Evolutionary conservation across 2,888 invertebrate species (phyloP), one percentile per base, ranked within the genome.

Genomic region (Kuschelorhynchus macadamiae): DNA sequence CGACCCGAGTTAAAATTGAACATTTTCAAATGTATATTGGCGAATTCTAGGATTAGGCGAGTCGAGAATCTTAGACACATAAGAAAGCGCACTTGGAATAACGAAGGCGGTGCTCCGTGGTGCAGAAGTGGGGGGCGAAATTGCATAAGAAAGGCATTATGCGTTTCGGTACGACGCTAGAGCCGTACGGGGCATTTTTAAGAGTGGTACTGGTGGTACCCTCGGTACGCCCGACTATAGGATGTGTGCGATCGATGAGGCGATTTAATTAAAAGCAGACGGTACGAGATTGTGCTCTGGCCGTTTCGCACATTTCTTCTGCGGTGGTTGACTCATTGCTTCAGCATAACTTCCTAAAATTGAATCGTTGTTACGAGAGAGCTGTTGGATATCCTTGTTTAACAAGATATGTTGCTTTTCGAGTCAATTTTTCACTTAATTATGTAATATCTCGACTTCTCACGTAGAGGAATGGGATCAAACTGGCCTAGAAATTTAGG

Each of bases 21-120:
- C 70, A 70, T 70, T 70, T 70, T 70, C 61, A 61, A 63, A 66
- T 70, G 60, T 56, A 70, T 66, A 70, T 66, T 62, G 65, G 66
- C 66, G 70, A 70, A 65, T 61, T 66, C 57, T 57, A 66, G 62
- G 63, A 66, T 69, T 64, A 65, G 69, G 80, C 81, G 79, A 79
- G 81, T 78, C 79, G 82, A 79, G 79, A 79, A 81, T 82, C 82
- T 82, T 81, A 79, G 79, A 74, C 79, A 75, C 76, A 77, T 76
- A 79, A 79, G 79, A 80, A 80, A 70, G 79, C 79, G 65, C 57
- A 70, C 70, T 65, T 56, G 57, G 57, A 53, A 61, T 66, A 65
- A 56, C 55, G 70, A 55, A 65, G 70, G 70, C 70, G 70, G 70
- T 66, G 65, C 70, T 46, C n/a, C 11, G 47, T 42, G 7, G 52